phyloP scores from a whole-genome alignment of 2,888 invertebrate species.

The Theretra japonica region DNA sequence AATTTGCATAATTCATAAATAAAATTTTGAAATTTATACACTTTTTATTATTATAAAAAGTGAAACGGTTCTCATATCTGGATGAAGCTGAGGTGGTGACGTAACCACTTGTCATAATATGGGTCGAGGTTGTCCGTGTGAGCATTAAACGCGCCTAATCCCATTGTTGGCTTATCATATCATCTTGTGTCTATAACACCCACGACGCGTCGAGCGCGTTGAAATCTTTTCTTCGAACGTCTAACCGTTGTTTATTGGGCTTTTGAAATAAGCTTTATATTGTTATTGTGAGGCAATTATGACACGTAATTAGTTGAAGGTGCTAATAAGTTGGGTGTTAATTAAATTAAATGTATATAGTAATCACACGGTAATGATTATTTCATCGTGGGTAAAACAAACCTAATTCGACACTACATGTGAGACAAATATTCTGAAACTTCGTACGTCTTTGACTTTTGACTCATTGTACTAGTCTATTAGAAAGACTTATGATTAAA shows the following conservation, averaged over 20 bases:
- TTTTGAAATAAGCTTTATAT: not conserved
- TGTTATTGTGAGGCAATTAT: not conserved
- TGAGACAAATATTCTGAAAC: no score
- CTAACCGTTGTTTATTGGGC: not conserved
- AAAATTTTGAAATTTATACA: not conserved
- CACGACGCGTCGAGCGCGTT: conserved; percentile 35
- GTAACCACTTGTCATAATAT: conserved; percentile 29
- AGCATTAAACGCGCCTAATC: conserved; percentile 34
- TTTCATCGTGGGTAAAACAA: not conserved
- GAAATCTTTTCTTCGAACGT: conserved; percentile 41
- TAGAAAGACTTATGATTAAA: no score
- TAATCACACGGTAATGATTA: not conserved
- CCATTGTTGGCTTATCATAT: conserved; percentile 43
- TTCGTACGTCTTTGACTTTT: no score
- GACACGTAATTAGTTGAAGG: not conserved
- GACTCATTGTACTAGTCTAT: no score
- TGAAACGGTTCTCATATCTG: conserved; percentile 14
- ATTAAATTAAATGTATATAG: not conserved
- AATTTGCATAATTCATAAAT: not conserved
- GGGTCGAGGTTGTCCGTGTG: conserved; percentile 42
- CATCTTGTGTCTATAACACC: conserved; percentile 32
- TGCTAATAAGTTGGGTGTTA: not conserved
- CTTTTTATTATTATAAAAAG: not conserved
- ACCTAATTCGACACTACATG: not conserved
- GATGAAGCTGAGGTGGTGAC: conserved; percentile 16